Evolutionary conservation across 23 tunicate species (phyloP), one percentile per base, ranked within the genome.

Genomic region (Corella eumyota): DNA sequence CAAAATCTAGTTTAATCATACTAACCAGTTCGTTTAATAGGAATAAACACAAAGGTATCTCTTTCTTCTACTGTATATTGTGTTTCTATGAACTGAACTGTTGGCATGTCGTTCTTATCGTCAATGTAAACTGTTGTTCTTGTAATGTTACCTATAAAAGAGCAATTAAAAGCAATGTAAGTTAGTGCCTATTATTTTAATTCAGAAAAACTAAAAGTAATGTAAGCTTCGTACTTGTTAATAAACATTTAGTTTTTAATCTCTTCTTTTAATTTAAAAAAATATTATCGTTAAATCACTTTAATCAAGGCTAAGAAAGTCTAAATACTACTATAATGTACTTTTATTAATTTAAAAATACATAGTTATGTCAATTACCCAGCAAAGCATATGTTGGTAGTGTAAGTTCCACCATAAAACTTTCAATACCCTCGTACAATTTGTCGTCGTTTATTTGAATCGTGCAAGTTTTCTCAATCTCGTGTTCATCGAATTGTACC

Each of bases 401-500:
- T 0, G 82, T 61, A 2, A 93, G 79, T 61, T 85, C 71, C 13
- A 85, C 81, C 1, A 56, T 58, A 45, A 93, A 88, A 22, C 62
- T 51, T 73, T 80, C 87, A n/a, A 48, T 29, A 46, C 99, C 99
- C 52, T 93, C 95, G 45, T 51, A 85, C 2, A 67, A 72, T 23
- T 54, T 19, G 52, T 93, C 99, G 30, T 80, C 82, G 23, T 93
- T 72, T 36, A 93, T 58, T 64, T 78, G 80, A 33, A 93, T 79
- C 23, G 85, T 56, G 55, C 90, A 93, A 40, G 70, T 55, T 73
- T 93, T 93, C 65, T 88, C 87, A 1, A 77, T 66, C 45, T 85
- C 99, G 57, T 88, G 80, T 25, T 69, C 88, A 49, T 93, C 99
- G 62, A 93, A 93, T 58, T 93, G 99, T 15, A 93, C 99, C 95